Conservation (phyloP, 2,113 vertebrate genomes). For the Puffinus mauretanicus region DNA sequence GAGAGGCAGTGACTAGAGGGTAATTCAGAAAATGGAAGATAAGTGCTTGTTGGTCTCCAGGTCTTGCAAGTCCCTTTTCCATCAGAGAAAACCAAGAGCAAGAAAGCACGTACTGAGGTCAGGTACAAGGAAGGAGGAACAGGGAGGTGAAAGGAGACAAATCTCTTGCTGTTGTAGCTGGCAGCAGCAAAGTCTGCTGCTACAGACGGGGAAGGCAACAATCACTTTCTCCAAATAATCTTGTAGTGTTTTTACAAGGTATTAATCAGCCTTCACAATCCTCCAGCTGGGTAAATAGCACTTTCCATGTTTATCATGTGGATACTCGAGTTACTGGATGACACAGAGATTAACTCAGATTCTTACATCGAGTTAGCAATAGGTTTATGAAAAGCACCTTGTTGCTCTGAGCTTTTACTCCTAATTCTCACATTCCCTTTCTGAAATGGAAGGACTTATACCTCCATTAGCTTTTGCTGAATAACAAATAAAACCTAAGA, state of each 20-base stretch:
- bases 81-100: not conserved
- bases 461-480: not conserved
- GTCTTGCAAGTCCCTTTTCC: not conserved
- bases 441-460: not conserved
- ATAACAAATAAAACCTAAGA: not conserved
- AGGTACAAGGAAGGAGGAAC: not conserved
- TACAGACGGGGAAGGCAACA: not conserved
- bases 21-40: not conserved
- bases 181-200: not conserved
- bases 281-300: not conserved
- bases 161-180: not conserved
- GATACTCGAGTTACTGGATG: accelerated
- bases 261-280: not conserved
- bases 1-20: not conserved
- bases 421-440: not conserved
- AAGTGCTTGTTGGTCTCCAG: not conserved
- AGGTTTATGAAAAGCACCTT: not conserved
- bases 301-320: not conserved
- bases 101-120: not conserved
- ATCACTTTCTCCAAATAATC: not conserved
- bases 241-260: not conserved
- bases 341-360: not conserved
- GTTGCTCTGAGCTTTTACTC: not conserved
- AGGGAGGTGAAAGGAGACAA: not conserved
- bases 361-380: not conserved